phyloP scores from a whole-genome alignment of 2,113 vertebrate genomes.

The Limanda limanda region DNA sequence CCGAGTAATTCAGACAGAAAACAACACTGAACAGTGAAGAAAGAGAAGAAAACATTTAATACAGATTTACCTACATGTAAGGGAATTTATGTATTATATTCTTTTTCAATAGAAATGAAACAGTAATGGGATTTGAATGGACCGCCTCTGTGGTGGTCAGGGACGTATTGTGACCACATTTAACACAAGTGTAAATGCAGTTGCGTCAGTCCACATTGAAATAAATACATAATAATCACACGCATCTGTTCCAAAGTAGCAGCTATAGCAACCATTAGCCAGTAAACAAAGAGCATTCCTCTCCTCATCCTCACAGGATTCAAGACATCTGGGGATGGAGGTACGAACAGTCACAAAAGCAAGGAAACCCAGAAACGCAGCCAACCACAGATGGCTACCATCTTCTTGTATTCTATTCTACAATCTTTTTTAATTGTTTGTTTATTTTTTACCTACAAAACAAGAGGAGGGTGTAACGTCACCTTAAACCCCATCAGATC shows the following conservation, averaged over 20 bases:
- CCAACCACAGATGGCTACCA: not conserved
- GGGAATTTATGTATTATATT: too few relatives aligned
- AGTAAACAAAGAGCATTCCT: not conserved
- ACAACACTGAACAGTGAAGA: too few relatives aligned
- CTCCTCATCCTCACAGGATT: not conserved
- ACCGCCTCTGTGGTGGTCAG: not conserved
- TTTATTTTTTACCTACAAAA: too few relatives aligned
- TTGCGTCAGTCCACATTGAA: not conserved
- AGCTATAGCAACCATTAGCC: not conserved
- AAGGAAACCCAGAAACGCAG: not conserved
- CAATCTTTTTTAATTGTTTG: too few relatives aligned
- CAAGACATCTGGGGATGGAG: not conserved
- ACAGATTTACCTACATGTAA: too few relatives aligned
- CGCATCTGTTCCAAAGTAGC: not conserved
- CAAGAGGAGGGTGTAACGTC: too few relatives aligned
- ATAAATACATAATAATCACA: not conserved
- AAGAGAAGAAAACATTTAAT: too few relatives aligned
- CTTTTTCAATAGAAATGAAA: too few relatives aligned
- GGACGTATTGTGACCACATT: not conserved
- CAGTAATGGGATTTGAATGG: too few relatives aligned
- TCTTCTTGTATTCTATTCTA: not conserved
- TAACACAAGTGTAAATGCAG: not conserved
- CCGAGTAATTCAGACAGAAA: too few relatives aligned
- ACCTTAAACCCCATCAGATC: too few relatives aligned
- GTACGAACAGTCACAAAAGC: not conserved